A percentile compares a stretch with the other conserved stretches of the same genome.
phyloP scores from a whole-genome alignment of 2,888 invertebrate species.

The Timandra comae region DNA sequence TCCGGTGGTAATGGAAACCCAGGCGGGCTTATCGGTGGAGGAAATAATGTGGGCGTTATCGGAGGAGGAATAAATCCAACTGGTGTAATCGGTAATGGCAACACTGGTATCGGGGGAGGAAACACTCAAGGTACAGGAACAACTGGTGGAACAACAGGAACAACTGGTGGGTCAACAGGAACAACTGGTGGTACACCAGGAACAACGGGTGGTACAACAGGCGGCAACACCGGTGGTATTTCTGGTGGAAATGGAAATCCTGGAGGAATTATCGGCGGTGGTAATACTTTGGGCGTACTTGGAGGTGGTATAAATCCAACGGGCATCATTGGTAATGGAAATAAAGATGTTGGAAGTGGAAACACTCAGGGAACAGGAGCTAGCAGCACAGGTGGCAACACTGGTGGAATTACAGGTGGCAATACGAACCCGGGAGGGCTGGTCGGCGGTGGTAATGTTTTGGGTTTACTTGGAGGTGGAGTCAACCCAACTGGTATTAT shows the following conservation, averaged over 20 bases:
- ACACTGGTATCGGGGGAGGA: slow-evolving; percentile 7
- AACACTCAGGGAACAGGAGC: too few relatives aligned
- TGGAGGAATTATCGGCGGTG: slow-evolving; percentile 2
- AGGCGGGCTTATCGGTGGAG: background rate
- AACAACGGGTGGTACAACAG: background rate
- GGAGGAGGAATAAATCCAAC: background rate
- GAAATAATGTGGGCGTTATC: background rate
- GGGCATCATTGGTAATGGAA: background rate
- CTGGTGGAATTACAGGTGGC: background rate
- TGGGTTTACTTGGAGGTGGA: too few relatives aligned
- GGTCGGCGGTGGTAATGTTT: too few relatives aligned
- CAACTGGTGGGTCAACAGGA: background rate
- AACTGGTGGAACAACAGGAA: background rate
- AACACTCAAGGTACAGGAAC: slow-evolving; percentile 9
- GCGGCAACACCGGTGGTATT: background rate
- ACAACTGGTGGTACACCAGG: background rate
- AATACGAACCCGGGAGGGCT: background rate
- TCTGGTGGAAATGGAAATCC: background rate
- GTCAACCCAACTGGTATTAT: too few relatives aligned
- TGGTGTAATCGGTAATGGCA: background rate
- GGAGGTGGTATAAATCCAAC: background rate
- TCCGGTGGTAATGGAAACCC: background rate
- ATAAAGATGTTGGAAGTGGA: slow-evolving; percentile 1
- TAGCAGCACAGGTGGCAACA: background rate
- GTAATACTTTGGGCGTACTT: background rate